Conservation (phyloP, 2,888 invertebrate genomes). For the Chorisops tibialis region DNA sequence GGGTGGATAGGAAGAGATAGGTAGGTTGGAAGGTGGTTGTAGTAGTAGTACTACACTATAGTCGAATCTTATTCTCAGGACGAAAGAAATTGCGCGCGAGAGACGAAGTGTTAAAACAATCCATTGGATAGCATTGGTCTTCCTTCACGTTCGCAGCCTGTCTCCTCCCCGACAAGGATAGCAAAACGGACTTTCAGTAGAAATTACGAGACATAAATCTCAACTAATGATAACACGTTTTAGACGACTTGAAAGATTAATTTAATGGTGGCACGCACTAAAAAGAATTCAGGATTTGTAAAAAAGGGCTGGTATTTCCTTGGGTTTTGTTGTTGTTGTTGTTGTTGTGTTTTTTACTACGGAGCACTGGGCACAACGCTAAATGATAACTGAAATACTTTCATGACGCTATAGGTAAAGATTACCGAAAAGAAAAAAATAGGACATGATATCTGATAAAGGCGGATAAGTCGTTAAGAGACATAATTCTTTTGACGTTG, state of each 20-base stretch:
- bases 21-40: background rate
- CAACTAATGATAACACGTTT: constrained; percentile 34
- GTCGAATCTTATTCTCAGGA: background rate
- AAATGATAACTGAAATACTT: too few relatives aligned
- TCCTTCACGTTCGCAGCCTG: constrained; percentile 7
- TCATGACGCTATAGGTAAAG: too few relatives aligned
- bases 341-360: too few relatives aligned
- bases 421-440: too few relatives aligned
- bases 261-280: constrained; percentile 34
- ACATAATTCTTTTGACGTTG: too few relatives aligned
- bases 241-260: constrained; percentile 32
- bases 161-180: constrained; percentile 17
- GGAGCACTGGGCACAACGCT: too few relatives aligned
- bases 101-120: background rate
- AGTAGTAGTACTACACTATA: background rate
- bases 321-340: too few relatives aligned
- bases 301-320: too few relatives aligned
- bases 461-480: too few relatives aligned
- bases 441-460: too few relatives aligned
- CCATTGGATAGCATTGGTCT: constrained; percentile 12
- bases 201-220: constrained; percentile 34
- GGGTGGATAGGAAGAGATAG: background rate
- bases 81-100: background rate
- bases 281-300: constrained; percentile 18
- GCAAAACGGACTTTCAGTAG: constrained; percentile 32